Percentiles rank a stretch among this genome's conserved stretches.
Conservation (phyloP, 2,113 vertebrate genomes). For the Taxidea taxus region DNA sequence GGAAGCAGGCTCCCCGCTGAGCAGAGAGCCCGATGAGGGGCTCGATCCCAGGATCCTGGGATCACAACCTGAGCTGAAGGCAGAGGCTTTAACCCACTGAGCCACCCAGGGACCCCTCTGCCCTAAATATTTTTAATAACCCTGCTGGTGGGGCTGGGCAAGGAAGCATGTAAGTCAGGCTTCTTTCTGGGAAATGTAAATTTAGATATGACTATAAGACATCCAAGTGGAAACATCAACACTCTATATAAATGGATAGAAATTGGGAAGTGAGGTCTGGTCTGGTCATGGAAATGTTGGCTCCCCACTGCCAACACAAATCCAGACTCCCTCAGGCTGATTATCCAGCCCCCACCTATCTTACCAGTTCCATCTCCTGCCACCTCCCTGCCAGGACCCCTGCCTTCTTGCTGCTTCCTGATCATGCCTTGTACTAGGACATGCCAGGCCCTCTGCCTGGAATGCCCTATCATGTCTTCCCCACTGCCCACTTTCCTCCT, state of each 20-base stretch:
- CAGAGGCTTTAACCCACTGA: too few relatives aligned
- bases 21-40: too few relatives aligned
- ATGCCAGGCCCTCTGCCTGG: neutral
- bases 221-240: neutral
- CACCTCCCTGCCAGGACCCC: neutral
- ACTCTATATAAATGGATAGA: neutral
- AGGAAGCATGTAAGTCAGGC: neutral
- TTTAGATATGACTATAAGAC: neutral
- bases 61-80: too few relatives aligned
- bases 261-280: neutral
- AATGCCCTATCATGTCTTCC: neutral
- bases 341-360: neutral
- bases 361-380: neutral
- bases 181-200: neutral
- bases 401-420: neutral
- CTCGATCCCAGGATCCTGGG: too few relatives aligned
- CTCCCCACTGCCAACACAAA: neutral
- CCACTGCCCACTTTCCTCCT: neutral
- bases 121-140: neutral
- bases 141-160: neutral
- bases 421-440: neutral
- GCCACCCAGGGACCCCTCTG: too few relatives aligned
- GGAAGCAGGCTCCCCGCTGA: too few relatives aligned
- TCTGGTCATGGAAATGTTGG: neutral
- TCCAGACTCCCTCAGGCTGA: neutral